phyloP scores from a whole-genome alignment of 2,797 vertebrate species.

The Tokudaia tokunoshimensis region DNA sequence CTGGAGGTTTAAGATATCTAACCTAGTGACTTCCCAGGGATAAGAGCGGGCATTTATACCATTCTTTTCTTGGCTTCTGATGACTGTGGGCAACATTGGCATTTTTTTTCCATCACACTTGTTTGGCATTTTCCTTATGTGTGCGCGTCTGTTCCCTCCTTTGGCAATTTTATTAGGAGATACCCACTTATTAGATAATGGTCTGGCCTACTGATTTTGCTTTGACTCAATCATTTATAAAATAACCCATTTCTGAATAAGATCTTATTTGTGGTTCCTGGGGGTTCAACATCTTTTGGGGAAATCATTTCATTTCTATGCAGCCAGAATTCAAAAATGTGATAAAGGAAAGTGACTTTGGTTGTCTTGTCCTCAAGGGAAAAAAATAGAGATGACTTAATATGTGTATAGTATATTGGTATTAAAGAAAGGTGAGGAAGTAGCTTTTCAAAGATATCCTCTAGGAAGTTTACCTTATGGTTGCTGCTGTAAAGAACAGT shows the following conservation, averaged over 20 bases:
- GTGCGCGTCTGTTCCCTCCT: neutral
- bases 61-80: neutral
- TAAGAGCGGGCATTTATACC: neutral
- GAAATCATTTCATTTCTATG: neutral
- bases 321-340: slow-evolving; percentile 20
- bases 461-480: neutral
- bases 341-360: neutral
- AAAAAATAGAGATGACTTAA: neutral
- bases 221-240: slow-evolving; percentile 1
- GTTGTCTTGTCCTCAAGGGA: neutral
- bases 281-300: neutral
- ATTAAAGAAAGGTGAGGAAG: neutral
- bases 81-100: neutral
- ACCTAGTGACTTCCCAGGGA: neutral
- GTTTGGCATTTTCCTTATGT: neutral
- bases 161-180: neutral
- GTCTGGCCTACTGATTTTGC: neutral
- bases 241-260: slow-evolving; percentile 12
- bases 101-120: neutral
- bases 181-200: neutral
- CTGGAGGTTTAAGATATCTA: neutral
- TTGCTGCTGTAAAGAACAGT: neutral
- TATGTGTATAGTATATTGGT: neutral
- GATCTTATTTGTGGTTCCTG: neutral
- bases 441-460: neutral